A percentile compares a stretch with the other conserved stretches of the same genome.
Evolutionary conservation across 2,113 vertebrate species (phyloP).

Genomic region (Varanus komodoensis): DNA sequence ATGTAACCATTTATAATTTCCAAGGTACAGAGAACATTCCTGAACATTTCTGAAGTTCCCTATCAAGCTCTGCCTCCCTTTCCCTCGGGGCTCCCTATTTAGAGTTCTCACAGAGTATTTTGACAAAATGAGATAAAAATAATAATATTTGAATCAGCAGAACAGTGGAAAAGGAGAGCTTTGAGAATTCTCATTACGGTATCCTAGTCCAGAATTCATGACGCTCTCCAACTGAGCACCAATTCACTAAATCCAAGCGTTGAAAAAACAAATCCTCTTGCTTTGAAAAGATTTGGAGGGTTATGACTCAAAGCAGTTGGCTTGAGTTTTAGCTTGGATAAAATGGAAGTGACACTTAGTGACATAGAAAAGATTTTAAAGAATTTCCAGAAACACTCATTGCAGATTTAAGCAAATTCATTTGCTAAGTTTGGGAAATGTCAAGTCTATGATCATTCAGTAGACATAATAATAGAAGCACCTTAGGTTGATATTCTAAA

Average conservation of each 20-base stretch:
- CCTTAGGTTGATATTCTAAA: not conserved
- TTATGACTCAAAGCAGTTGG: constrained; percentile 55
- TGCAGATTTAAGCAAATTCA: constrained; percentile 18
- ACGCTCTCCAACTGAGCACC: not conserved
- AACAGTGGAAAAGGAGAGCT: not conserved
- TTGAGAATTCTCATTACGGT: not conserved
- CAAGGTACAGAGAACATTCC: constrained; percentile 40
- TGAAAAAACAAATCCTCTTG: constrained; percentile 17
- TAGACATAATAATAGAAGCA: not conserved
- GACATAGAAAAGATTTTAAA: constrained; percentile 55
- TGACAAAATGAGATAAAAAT: not conserved
- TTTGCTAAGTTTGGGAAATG: not conserved
- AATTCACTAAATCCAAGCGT: not conserved
- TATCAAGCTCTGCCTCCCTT: constrained; percentile 30
- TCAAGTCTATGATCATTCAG: not conserved
- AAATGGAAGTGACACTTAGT: constrained; percentile 45
- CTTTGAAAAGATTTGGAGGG: constrained; percentile 45
- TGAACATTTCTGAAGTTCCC: constrained; percentile 44
- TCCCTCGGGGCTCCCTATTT: not conserved
- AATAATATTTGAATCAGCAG: constrained; percentile 10
- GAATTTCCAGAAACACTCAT: constrained; percentile 46
- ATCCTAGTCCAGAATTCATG: not conserved
- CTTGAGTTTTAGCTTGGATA: constrained; percentile 21
- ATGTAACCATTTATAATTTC: constrained; percentile 39
- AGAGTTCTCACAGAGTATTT: not conserved